Percentiles rank a stretch among this genome's conserved stretches.
These are phyloP conservation scores for Philereme vetulata DNA, from an alignment of 2,888 invertebrate genomes.

Conservation along the genomic window DNA sequence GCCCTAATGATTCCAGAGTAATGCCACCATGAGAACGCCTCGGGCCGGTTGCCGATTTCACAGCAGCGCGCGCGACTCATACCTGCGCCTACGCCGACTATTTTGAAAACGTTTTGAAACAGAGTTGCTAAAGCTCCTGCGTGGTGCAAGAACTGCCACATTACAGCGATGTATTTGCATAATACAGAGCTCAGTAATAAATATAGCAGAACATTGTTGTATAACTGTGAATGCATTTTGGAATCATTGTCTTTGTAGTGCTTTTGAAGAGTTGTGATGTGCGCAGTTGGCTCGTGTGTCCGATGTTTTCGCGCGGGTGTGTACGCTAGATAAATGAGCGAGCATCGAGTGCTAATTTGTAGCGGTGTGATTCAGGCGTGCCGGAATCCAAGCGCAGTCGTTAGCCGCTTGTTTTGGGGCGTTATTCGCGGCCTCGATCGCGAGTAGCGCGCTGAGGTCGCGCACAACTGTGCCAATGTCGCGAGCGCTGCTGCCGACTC, in stretches of 20 bases:
- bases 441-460: constrained; percentile 70
- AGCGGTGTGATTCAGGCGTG: constrained; percentile 71
- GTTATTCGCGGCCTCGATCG: constrained; percentile 76
- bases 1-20: constrained; percentile 46
- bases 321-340: constrained; percentile 56
- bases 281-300: constrained; percentile 59
- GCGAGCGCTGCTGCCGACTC: constrained; percentile 52
- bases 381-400: constrained; percentile 70
- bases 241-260: constrained; percentile 41
- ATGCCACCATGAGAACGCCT: constrained; percentile 45
- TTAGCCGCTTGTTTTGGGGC: constrained; percentile 71
- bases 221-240: constrained; percentile 56
- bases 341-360: constrained; percentile 62
- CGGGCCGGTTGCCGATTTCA: constrained; percentile 51
- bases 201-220: constrained; percentile 65
- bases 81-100: constrained; percentile 65
- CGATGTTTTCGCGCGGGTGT: constrained; percentile 60
- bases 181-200: constrained; percentile 70
- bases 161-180: constrained; percentile 79
- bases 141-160: constrained; percentile 77
- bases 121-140: constrained; percentile 69
- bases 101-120: constrained; percentile 82
- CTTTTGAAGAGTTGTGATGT: constrained; percentile 25
- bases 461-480: constrained; percentile 82
- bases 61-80: constrained; percentile 52